Percentiles rank a stretch among this genome's conserved stretches.
Conservation (phyloP, 2,888 invertebrate genomes). For the Lissonota sp. region DNA sequence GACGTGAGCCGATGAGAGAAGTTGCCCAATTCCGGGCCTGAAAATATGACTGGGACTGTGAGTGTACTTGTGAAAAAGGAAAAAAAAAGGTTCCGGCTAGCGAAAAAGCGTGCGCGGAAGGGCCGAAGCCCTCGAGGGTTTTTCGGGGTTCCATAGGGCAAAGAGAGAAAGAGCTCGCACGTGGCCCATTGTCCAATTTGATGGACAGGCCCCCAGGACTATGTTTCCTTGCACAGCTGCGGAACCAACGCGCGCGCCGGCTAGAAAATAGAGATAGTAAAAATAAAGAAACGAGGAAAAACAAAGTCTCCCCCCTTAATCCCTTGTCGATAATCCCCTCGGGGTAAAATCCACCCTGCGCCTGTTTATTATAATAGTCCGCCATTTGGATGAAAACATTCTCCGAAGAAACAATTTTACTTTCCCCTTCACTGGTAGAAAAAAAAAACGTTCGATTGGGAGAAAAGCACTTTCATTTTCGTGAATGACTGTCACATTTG, state of each 20-base stretch:
- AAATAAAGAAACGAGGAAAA: constrained; percentile 58
- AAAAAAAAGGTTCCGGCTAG: constrained; percentile 57
- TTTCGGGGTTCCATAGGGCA: not conserved
- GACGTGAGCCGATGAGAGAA: constrained; percentile 52
- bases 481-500: too few relatives aligned
- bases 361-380: constrained; percentile 18
- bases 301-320: constrained; percentile 63
- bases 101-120: constrained; percentile 38
- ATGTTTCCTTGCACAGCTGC: constrained; percentile 46
- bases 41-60: constrained; percentile 43
- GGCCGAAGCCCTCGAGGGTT: constrained; percentile 38
- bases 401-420: constrained; percentile 60
- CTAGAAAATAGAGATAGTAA: not conserved
- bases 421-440: constrained; percentile 57
- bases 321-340: constrained; percentile 47
- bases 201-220: constrained; percentile 60
- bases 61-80: constrained; percentile 42
- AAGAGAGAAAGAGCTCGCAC: constrained; percentile 63
- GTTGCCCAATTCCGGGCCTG: not conserved
- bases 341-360: constrained; percentile 23
- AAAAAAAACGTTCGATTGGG: constrained; percentile 8
- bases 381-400: constrained; percentile 21
- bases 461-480: too few relatives aligned
- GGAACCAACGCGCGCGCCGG: constrained; percentile 79
- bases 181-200: constrained; percentile 72